Conservation (phyloP, 2,888 invertebrate genomes). For the Agrypnus murinus region DNA sequence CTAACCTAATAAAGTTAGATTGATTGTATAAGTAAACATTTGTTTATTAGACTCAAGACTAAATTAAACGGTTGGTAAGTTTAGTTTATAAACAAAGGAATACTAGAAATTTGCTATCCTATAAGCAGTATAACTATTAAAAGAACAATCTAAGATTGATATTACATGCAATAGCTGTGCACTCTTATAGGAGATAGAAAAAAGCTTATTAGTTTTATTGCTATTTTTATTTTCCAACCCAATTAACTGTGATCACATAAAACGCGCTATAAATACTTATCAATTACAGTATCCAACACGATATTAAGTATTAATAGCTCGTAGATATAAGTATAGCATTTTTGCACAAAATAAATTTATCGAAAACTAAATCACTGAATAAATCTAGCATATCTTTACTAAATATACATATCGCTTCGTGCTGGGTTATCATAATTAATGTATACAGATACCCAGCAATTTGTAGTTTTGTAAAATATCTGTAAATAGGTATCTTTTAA, state of each 20-base stretch:
- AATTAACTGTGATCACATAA: constrained; percentile 68
- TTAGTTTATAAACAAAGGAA: not conserved
- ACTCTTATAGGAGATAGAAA: constrained; percentile 43
- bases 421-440: constrained; percentile 68
- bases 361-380: constrained; percentile 51
- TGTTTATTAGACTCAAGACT: no score
- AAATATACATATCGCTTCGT: constrained; percentile 71
- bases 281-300: constrained; percentile 45
- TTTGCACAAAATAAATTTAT: constrained; percentile 51
- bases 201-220: constrained; percentile 42
- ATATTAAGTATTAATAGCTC: constrained; percentile 54
- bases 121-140: constrained; percentile 7
- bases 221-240: constrained; percentile 58
- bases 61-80: no score
- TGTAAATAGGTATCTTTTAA: constrained; percentile 54
- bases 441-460: constrained; percentile 52
- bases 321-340: constrained; percentile 46
- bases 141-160: not conserved
- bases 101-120: not conserved
- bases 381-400: constrained; percentile 66
- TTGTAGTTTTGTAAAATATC: constrained; percentile 63
- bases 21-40: no score
- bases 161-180: constrained; percentile 1
- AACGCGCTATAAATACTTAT: constrained; percentile 61
- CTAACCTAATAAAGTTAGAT: no score